Conservation (phyloP, 2,797 vertebrate species). For the Mus spretus region DNA sequence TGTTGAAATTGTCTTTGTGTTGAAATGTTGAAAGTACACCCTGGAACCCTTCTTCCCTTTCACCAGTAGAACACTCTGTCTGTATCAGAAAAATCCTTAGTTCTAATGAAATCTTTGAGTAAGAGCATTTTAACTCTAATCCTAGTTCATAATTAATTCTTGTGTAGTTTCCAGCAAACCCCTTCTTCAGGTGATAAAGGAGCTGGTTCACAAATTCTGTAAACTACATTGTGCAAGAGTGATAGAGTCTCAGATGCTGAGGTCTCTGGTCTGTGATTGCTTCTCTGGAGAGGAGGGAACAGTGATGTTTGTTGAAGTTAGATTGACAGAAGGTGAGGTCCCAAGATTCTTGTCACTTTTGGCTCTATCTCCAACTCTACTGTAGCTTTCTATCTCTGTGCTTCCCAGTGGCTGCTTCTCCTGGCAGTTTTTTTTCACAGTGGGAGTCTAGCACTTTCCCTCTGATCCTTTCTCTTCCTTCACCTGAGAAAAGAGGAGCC, state of each 20-base stretch:
- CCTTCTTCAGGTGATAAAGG: slow-evolving; percentile 39
- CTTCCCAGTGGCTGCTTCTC: slow-evolving; percentile 36
- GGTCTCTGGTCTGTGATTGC: not conserved
- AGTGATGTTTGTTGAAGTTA: not conserved
- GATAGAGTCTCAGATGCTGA: not conserved
- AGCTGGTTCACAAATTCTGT: slow-evolving; percentile 26
- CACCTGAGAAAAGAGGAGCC: not conserved
- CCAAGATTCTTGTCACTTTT: not conserved
- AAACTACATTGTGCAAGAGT: slow-evolving; percentile 14
- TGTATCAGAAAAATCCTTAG: slow-evolving; percentile 32
- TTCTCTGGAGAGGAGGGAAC: not conserved
- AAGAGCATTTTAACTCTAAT: slow-evolving; percentile 51
- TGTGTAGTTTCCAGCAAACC: slow-evolving; percentile 48
- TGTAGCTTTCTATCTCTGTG: not conserved
- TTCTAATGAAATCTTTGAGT: slow-evolving; percentile 47
- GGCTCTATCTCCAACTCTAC: not conserved
- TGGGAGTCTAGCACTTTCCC: not conserved
- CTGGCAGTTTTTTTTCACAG: slow-evolving; percentile 7
- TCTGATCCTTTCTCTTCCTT: slow-evolving; percentile 1
- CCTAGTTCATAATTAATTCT: slow-evolving; percentile 47
- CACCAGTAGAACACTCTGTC: slow-evolving; percentile 41
- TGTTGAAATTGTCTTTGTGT: no score
- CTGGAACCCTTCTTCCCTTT: not conserved
- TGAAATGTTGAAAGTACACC: not conserved
- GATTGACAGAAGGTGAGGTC: not conserved